Percentiles rank a stretch among this genome's conserved stretches.
These are phyloP conservation scores for Cryptomyrus ogoouensis DNA, from an alignment of 2,113 vertebrate genomes.

Conservation along the genomic window DNA sequence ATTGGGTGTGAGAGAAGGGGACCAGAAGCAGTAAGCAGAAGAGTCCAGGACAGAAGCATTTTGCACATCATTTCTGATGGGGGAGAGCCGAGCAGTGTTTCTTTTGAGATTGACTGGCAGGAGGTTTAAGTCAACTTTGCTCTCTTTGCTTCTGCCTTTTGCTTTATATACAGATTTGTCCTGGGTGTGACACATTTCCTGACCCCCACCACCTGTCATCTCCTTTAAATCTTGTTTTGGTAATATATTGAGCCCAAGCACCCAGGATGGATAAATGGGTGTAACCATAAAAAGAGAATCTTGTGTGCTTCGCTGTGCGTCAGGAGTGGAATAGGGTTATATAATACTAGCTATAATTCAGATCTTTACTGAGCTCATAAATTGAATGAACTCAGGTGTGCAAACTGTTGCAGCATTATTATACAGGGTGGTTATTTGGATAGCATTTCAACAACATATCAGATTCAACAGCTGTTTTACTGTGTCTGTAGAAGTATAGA, in stretches of 20 bases:
- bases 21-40: slow-evolving; percentile 30
- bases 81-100: not conserved
- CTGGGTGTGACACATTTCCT: not conserved
- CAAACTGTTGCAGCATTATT: slow-evolving; percentile 11
- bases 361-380: slow-evolving; percentile 32
- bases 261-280: slow-evolving; percentile 22
- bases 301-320: slow-evolving; percentile 16
- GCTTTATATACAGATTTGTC: slow-evolving; percentile 31
- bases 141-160: not conserved
- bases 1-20: slow-evolving; percentile 36
- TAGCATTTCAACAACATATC: not conserved
- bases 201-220: not conserved
- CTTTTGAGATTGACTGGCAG: not conserved
- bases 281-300: slow-evolving; percentile 34
- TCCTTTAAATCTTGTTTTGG: slow-evolving; percentile 8
- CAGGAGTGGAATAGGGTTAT: slow-evolving; percentile 19
- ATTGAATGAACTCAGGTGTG: slow-evolving; percentile 38
- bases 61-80: slow-evolving; percentile 35
- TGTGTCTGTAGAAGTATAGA: not conserved
- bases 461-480: not conserved
- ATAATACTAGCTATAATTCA: slow-evolving; percentile 26
- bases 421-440: not conserved
- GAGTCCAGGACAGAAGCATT: slow-evolving; percentile 29
- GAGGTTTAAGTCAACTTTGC: not conserved
- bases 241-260: slow-evolving; percentile 29